Base-by-base conservation (phyloP, 1,140 invertebrate genomes). In the Anastrepha ludens region DNA sequence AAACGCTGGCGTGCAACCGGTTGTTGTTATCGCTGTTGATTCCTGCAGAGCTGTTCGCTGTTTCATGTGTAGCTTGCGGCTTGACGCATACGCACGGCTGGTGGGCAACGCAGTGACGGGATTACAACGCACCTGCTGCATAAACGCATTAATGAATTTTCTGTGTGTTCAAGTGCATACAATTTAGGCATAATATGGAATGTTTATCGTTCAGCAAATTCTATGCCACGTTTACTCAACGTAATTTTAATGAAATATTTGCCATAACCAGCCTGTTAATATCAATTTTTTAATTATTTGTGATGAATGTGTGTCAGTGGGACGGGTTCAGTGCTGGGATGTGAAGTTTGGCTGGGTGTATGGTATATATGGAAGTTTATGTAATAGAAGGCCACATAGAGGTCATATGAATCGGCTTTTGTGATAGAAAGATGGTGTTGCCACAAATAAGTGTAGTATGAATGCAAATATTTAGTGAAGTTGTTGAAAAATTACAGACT, bases 231-330 rank as follows among this genome's bases (percentile, higher is more conserved):
- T 70, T 50, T 74, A 74, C 44, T 6, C 13, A 44, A 13, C 44
- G 70, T 39, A 50, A 74, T 74, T 74, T 74, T 74, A 74, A 74
- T 74, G 70, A 74, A 44, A 74, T 50, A 74, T 50, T 74, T 50
- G 6, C 70, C 17, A 13, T 7, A 47, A n/a, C 13, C 13, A n/a
- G 70, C 29, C 5, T 39, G 39, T 47, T 74, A 74, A 47, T 47
- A 74, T 7, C 41, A 50, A 74, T 11, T 74, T 62, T 74, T 50
- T 6, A 41, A 47, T 74, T 74, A 47, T 47, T 39, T 74, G 5
- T n/a, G 15, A 44, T 17, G 15, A 44, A 47, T 5, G 17, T 74
- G 39, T 6, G 44, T 2, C 39, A 74, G 9, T 62, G 13, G 7
- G 2, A 29, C 29, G 29, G 29, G 29, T 29, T 29, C 29, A 29